Conservation (phyloP, 2,888 invertebrate species). For the Synanthedon vespiformis region DNA sequence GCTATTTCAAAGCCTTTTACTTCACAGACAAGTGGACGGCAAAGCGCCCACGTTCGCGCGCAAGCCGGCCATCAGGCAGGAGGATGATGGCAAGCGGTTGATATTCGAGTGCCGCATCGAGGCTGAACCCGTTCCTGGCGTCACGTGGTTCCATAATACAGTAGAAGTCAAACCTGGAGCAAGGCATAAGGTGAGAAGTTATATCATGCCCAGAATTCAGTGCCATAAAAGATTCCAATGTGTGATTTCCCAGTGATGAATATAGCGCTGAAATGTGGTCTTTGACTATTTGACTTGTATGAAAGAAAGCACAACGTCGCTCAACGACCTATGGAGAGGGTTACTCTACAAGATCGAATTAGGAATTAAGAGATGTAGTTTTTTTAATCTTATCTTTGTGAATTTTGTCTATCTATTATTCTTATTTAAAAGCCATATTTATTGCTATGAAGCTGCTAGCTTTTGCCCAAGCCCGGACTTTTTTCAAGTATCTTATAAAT, state of each 20-base stretch:
- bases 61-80: slow-evolving; percentile 97
- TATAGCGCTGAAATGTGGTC: not conserved
- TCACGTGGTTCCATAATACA: slow-evolving; percentile 92
- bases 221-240: not conserved
- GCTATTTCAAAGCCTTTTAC: not conserved
- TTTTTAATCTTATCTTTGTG: no score
- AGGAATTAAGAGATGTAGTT: no score
- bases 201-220: not conserved
- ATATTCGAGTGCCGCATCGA: slow-evolving; percentile 95
- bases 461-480: no score
- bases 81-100: slow-evolving; percentile 94
- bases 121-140: slow-evolving; percentile 90
- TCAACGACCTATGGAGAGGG: no score
- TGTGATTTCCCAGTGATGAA: not conserved
- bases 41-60: slow-evolving; percentile 98
- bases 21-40: slow-evolving; percentile 93
- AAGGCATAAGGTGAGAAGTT: slow-evolving; percentile 82
- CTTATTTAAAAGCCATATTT: no score
- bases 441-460: no score
- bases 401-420: no score
- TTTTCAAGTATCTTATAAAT: no score
- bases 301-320: no score
- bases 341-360: no score
- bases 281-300: no score
- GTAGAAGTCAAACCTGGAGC: slow-evolving; percentile 82